These are phyloP conservation scores for Glyphotaelius pellucidus DNA, from an alignment of 2,888 invertebrate species.

Conservation along the genomic window DNA sequence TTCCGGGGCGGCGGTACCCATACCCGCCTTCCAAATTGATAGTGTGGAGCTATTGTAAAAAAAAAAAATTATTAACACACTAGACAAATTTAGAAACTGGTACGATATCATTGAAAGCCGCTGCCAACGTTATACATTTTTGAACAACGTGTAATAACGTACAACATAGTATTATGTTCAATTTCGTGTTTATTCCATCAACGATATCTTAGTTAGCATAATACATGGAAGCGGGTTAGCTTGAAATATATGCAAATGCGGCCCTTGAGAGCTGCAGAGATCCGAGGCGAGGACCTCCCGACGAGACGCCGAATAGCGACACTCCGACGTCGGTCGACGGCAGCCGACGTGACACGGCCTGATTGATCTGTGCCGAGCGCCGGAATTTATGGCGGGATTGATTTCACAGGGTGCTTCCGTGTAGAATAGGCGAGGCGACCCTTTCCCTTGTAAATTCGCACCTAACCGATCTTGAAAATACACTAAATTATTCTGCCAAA, in stretches of 20 bases:
- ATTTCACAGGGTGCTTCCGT: not conserved
- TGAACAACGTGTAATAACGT: not conserved
- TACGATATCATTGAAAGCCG: too few relatives aligned
- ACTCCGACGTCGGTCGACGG: not conserved
- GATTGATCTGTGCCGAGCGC: not conserved
- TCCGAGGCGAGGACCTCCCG: not conserved
- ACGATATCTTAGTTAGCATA: not conserved
- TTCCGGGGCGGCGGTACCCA: too few relatives aligned
- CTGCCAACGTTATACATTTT: too few relatives aligned
- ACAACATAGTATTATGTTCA: not conserved
- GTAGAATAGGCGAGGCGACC: not conserved
- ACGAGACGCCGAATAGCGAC: not conserved
- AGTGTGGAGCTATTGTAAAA: too few relatives aligned
- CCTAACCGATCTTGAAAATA: not conserved
- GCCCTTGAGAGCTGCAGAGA: not conserved
- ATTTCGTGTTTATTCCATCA: not conserved
- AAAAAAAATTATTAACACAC: too few relatives aligned
- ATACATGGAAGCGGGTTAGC: not conserved
- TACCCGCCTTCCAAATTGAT: too few relatives aligned
- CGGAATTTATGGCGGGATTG: not conserved
- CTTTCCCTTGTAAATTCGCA: not conserved
- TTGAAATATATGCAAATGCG: not conserved
- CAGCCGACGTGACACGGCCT: not conserved
- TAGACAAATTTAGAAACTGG: too few relatives aligned
- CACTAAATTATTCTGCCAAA: not conserved